A percentile compares a stretch with the other conserved stretches of the same genome.
Evolutionary conservation across 2,888 invertebrate species (phyloP).

Genomic region (Polymixis lichenea): DNA sequence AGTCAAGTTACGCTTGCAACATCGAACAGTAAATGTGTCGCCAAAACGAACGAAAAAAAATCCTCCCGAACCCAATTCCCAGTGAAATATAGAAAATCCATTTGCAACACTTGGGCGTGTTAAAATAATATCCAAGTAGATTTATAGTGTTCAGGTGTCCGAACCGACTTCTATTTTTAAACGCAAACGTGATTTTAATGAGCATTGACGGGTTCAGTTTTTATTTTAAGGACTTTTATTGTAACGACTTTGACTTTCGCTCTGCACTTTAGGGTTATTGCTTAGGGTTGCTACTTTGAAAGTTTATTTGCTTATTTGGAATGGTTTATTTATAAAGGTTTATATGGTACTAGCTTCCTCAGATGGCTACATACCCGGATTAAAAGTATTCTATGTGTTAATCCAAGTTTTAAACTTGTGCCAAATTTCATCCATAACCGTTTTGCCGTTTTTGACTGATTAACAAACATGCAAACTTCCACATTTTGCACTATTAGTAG

Average conservation of each 20-base stretch:
- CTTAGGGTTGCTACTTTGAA: conserved; percentile 35
- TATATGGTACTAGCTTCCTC: no score
- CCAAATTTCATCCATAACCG: no score
- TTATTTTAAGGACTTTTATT: conserved; percentile 67
- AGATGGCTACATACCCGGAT: no score
- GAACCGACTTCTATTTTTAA: conserved; percentile 70
- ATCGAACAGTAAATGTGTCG: conserved; percentile 19
- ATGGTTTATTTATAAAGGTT: neutral
- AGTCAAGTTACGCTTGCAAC: neutral
- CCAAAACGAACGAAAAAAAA: conserved; percentile 11
- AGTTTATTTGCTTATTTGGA: conserved; percentile 12
- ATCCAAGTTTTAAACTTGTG: no score
- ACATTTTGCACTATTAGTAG: no score
- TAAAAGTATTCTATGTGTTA: no score
- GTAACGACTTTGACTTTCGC: conserved; percentile 56
- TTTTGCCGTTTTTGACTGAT: no score
- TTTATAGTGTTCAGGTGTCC: conserved; percentile 78
- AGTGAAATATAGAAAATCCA: conserved; percentile 54
- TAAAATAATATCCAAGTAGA: conserved; percentile 71
- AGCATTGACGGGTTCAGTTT: conserved; percentile 68
- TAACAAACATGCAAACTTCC: no score
- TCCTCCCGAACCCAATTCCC: conserved; percentile 8
- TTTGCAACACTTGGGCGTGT: conserved; percentile 63
- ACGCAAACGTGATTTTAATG: conserved; percentile 74
- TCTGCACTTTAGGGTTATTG: conserved; percentile 58